Conservation (phyloP, 1,140 invertebrate genomes). For the Saccostrea cuccullata region DNA sequence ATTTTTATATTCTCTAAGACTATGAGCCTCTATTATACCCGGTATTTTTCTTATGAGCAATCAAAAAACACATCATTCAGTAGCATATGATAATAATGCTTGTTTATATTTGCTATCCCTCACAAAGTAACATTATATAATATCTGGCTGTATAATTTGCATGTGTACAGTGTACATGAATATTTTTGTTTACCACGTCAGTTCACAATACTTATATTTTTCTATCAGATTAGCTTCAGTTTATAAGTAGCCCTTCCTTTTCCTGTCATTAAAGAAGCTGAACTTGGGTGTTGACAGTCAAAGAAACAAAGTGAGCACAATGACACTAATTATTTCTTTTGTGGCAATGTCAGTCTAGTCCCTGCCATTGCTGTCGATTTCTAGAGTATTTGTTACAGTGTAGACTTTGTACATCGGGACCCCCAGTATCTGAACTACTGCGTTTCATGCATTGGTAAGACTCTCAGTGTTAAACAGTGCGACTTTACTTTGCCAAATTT, state of each 20-base stretch:
- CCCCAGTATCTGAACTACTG: background rate
- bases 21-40: too few relatives aligned
- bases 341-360: background rate
- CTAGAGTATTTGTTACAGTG: background rate
- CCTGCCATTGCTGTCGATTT: background rate
- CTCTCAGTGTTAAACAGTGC: too few relatives aligned
- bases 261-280: conserved; percentile 17
- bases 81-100: too few relatives aligned
- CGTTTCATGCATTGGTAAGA: background rate
- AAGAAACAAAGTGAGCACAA: background rate
- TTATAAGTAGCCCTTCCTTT: background rate
- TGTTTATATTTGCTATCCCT: background rate
- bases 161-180: background rate
- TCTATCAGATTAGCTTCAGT: conserved; percentile 4
- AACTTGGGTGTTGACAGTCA: background rate
- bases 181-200: background rate
- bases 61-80: too few relatives aligned
- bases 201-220: background rate
- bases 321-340: conserved; percentile 24
- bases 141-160: too few relatives aligned
- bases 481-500: too few relatives aligned
- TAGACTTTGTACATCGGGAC: background rate
- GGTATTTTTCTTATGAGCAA: too few relatives aligned
- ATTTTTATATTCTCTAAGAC: too few relatives aligned
- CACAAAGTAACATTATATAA: background rate